phyloP scores from a whole-genome alignment of 2,888 invertebrate genomes.

The Trimorus sp. region DNA sequence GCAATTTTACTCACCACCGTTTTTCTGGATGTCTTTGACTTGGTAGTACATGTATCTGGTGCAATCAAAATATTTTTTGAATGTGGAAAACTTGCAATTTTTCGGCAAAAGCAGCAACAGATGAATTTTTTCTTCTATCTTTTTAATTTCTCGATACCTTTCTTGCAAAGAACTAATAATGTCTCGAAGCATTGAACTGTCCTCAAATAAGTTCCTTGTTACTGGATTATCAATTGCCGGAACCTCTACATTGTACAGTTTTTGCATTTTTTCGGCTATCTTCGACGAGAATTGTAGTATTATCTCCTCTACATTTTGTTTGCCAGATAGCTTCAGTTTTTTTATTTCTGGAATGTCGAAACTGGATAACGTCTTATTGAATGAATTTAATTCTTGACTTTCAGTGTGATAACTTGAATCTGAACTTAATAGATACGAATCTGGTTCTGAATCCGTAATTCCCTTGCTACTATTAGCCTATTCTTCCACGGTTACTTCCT shows the following conservation, averaged over 20 bases:
- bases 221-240: conserved; percentile 15
- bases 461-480: conserved; percentile 1
- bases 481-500: conserved; percentile 3
- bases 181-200: not conserved
- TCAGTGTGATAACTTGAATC: conserved; percentile 20
- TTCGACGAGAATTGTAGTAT: conserved; percentile 9
- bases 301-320: conserved; percentile 9
- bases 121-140: conserved; percentile 3
- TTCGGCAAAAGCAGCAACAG: conserved; percentile 9
- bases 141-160: conserved; percentile 1
- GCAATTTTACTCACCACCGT: conserved; percentile 4
- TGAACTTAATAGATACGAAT: not conserved
- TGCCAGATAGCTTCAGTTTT: not conserved
- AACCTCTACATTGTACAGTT: conserved; percentile 12
- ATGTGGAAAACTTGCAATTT: not conserved
- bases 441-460: conserved; percentile 3
- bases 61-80: conserved; percentile 7
- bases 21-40: conserved; percentile 10
- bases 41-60: not conserved
- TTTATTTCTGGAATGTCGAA: conserved; percentile 20
- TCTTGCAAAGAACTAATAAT: conserved; percentile 25
- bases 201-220: conserved; percentile 2
- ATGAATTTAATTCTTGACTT: conserved; percentile 23
- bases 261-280: conserved; percentile 26
- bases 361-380: conserved; percentile 7